Evolutionary conservation across 1,140 invertebrate species (phyloP).

Genomic region (Platorchestia sp.): DNA sequence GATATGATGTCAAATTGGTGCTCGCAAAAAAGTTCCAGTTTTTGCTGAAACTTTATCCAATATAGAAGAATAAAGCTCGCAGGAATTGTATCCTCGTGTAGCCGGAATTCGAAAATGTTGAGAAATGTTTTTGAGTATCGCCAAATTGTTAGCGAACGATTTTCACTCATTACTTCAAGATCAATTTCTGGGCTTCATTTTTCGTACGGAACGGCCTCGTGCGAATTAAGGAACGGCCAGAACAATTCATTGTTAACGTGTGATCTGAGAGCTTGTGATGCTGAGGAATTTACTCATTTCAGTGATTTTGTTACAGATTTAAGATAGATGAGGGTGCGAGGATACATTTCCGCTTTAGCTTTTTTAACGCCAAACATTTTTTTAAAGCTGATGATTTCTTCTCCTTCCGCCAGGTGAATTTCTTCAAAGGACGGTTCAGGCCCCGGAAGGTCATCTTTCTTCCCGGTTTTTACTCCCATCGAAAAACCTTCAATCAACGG

Average conservation of each 20-base stretch:
- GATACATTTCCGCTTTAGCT: background rate
- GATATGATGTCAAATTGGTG: background rate
- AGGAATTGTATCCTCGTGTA: background rate
- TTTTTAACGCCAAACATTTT: background rate
- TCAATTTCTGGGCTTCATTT: background rate
- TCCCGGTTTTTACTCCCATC: background rate
- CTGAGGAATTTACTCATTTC: too few relatives aligned
- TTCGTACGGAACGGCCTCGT: background rate
- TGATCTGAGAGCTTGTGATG: background rate
- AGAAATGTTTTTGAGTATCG: background rate
- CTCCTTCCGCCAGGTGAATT: background rate
- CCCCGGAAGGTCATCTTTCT: background rate
- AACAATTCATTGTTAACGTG: background rate
- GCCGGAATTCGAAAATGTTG: background rate
- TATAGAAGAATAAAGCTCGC: background rate
- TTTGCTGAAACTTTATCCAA: background rate
- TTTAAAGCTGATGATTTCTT: background rate
- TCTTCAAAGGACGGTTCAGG: background rate
- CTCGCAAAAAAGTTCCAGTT: background rate
- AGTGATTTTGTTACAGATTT: too few relatives aligned
- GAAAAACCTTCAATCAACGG: conserved; percentile 27
- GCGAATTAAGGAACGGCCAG: background rate
- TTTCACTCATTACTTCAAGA: background rate
- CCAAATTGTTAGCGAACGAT: background rate
- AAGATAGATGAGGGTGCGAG: too few relatives aligned